Evolutionary conservation across 2,888 invertebrate genomes (phyloP), one percentile per base, ranked within the genome.

Genomic region (Ectemnius lituratus): DNA sequence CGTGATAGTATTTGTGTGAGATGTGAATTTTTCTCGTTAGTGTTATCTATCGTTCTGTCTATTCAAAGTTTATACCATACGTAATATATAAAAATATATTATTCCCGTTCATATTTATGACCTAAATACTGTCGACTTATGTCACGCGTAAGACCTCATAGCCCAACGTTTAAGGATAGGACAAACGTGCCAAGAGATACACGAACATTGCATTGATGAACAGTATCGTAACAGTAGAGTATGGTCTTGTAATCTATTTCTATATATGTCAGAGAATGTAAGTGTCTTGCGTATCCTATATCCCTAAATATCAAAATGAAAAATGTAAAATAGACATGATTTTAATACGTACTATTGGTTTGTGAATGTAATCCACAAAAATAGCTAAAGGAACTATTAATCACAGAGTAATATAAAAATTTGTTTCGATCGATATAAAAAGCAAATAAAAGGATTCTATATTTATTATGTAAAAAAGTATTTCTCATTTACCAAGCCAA

Each of bases 1-100:
- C 65, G 70, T 74, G 80, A 80, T 74, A 74, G 63, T 70, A 59
- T 18, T 18, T 76, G 23, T 62, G 57, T 73, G 66, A 62, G 63
- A 62, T 46, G 60, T 60, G 70, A 77, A 78, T 69, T 73, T 78
- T 60, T 71, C 78, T 73, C 75, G 74, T 84, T 84, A 79, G 66
- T 75, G 61, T 73, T 74, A 78, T 71, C 68, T 75, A 75, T 27
- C 67, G 75, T 84, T 83, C 60, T 80, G 59, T 80, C 76, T 83
- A 83, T 83, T 77, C 74, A 80, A 83, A 80, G 76, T 83, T 84
- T 84, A 83, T 76, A 59, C 73, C 65, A 67, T 74, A 71, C 70
- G 70, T 79, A 69, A 63, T 67, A 65, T 71, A 76, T 78, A 73
- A 67, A 77, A 61, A 70, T 70, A 79, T 75, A 78, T 46, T 71